Evolutionary conservation across 92 coral and sea anemone species (phyloP).

Genomic region (Diadumene lineata): DNA sequence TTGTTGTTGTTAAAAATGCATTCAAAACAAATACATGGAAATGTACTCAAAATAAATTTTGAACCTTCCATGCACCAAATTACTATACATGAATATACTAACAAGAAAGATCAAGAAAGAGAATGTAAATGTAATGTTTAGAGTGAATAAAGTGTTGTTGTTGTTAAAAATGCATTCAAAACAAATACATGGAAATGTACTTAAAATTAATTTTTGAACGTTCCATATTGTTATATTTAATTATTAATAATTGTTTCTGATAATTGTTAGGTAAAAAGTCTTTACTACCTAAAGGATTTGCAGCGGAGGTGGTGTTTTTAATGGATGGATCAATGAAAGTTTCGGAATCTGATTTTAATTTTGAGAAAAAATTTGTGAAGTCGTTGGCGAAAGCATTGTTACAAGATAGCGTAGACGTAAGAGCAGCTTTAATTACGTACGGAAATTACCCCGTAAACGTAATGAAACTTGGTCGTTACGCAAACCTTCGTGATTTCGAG

Average conservation of each 20-base stretch:
- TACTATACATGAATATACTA: too few relatives aligned
- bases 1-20: too few relatives aligned
- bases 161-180: too few relatives aligned
- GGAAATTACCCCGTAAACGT: conserved; percentile 36
- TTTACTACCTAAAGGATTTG: conserved; percentile 25
- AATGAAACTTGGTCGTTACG: conserved; percentile 37
- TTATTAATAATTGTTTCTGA: neutral
- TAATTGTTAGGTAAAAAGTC: conserved; percentile 16
- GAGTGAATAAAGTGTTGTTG: too few relatives aligned
- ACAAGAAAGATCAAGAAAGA: too few relatives aligned
- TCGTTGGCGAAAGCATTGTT: conserved; percentile 42
- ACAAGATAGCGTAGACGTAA: conserved; percentile 49
- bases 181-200: too few relatives aligned
- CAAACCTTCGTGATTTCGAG: conserved; percentile 37
- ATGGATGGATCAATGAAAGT: conserved; percentile 61
- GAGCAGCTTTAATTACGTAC: conserved; percentile 60
- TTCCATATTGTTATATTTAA: neutral
- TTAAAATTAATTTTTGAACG: neutral
- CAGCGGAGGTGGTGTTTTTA: conserved; percentile 64
- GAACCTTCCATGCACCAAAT: too few relatives aligned
- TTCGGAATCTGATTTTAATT: conserved; percentile 37
- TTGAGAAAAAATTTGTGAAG: conserved; percentile 68
- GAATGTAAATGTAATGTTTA: too few relatives aligned
- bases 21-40: too few relatives aligned
- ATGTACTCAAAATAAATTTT: too few relatives aligned